Conservation (phyloP, 1,140 invertebrate genomes). For the Heliconius congener region DNA sequence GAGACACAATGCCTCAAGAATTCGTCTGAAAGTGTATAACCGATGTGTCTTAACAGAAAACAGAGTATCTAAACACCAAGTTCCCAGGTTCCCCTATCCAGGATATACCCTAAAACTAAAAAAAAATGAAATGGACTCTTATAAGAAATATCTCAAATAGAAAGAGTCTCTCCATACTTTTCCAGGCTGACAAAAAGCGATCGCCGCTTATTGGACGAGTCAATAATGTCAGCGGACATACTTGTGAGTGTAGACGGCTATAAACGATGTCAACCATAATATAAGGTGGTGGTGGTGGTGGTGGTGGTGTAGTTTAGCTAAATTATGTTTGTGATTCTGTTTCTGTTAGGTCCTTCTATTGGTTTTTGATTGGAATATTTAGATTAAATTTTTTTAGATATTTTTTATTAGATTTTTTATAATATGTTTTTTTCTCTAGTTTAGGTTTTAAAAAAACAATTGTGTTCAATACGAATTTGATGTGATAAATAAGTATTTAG, state of each 20-base stretch:
- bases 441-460: not conserved
- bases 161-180: slow-evolving; percentile 44
- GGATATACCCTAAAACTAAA: not conserved
- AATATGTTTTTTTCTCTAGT: not conserved
- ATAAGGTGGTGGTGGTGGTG: slow-evolving; percentile 54
- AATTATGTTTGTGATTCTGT: slow-evolving; percentile 52
- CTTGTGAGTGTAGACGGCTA: slow-evolving; percentile 53
- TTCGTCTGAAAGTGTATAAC: too few relatives aligned
- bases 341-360: slow-evolving; percentile 29
- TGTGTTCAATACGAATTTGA: too few relatives aligned
- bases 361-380: not conserved
- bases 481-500: too few relatives aligned
- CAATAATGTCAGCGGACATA: slow-evolving; percentile 70
- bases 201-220: slow-evolving; percentile 73
- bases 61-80: too few relatives aligned
- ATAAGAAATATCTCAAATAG: not conserved
- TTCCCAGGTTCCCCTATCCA: not conserved
- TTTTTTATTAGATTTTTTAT: not conserved
- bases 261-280: slow-evolving; percentile 67
- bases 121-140: not conserved
- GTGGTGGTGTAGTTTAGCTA: slow-evolving; percentile 17
- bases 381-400: not conserved
- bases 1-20: too few relatives aligned
- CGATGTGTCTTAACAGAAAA: too few relatives aligned
- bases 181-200: slow-evolving; percentile 62